phyloP scores from a whole-genome alignment of 2,888 invertebrate genomes.

The Glyphotaelius pellucidus region DNA sequence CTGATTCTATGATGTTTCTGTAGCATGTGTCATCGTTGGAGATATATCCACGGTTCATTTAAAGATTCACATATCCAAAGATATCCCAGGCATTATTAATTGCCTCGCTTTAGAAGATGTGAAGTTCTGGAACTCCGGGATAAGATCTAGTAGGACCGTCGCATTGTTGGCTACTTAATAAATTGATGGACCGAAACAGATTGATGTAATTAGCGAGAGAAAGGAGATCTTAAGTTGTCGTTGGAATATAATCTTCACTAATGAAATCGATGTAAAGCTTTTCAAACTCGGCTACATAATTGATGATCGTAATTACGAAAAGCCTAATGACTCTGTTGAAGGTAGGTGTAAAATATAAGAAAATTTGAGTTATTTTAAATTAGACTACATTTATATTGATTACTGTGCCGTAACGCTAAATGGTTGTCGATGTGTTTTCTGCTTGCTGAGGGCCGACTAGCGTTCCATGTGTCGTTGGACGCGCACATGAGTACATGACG shows the following conservation, averaged over 20 bases:
- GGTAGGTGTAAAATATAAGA: not conserved
- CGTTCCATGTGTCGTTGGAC: no score
- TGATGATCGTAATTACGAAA: not conserved
- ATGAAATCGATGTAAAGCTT: not conserved
- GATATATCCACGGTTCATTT: constrained; percentile 14
- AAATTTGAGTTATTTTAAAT: not conserved
- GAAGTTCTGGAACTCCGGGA: not conserved
- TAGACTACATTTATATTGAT: not conserved
- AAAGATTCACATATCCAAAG: constrained; percentile 6
- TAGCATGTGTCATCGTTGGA: constrained; percentile 38
- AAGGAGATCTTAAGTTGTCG: not conserved
- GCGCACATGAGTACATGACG: no score
- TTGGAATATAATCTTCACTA: constrained; percentile 12
- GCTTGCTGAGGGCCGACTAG: no score
- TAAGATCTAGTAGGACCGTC: constrained; percentile 2
- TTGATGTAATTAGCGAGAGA: constrained; percentile 32
- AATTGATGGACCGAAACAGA: constrained; percentile 49
- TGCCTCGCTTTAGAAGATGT: not conserved
- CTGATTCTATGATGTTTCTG: constrained; percentile 20
- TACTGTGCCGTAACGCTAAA: no score
- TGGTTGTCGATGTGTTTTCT: no score
- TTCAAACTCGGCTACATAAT: not conserved
- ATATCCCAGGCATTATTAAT: constrained; percentile 39
- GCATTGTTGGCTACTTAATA: constrained; percentile 41
- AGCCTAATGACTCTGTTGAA: not conserved